Conservation (phyloP, 2,888 invertebrate genomes). For the Invenusta paracnida region DNA sequence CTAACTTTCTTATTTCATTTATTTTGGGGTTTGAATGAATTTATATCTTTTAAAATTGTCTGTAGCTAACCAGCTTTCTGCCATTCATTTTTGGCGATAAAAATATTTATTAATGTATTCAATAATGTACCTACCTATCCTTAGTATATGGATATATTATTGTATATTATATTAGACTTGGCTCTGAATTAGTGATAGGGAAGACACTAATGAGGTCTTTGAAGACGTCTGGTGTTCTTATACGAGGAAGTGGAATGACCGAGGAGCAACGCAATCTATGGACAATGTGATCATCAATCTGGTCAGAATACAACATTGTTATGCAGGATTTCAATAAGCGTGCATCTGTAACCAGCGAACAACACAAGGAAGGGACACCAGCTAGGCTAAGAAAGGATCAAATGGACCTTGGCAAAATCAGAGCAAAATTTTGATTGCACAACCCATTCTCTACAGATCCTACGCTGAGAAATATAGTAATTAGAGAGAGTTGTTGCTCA, state of each 20-base stretch:
- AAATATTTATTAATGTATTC: too few species aligned
- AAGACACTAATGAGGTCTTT: background rate
- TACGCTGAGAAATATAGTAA: slow-evolving; percentile 16
- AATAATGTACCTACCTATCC: too few species aligned
- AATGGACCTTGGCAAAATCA: slow-evolving; percentile 41
- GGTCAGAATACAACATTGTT: background rate
- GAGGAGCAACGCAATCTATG: slow-evolving; percentile 18
- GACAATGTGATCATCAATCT: slow-evolving; percentile 21
- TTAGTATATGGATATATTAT: too few species aligned
- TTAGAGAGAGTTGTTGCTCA: slow-evolving; percentile 2
- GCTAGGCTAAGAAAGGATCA: slow-evolving; percentile 43
- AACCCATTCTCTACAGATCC: slow-evolving; percentile 6
- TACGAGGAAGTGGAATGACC: slow-evolving; percentile 5
- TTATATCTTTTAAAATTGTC: too few species aligned
- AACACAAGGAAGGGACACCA: slow-evolving; percentile 45
- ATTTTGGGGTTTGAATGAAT: too few species aligned
- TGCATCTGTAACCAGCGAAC: slow-evolving; percentile 43
- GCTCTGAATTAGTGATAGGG: slow-evolving; percentile 8
- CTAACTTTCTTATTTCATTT: too few species aligned
- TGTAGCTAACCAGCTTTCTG: too few species aligned
- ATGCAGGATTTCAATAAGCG: slow-evolving; percentile 8
- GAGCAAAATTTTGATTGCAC: slow-evolving; percentile 30
- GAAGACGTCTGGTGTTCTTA: slow-evolving; percentile 9
- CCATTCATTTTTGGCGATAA: too few species aligned
- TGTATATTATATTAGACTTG: too few species aligned